Conservation (phyloP, 2,797 vertebrate species). For the Xiphorhynchus erythropygius region DNA sequence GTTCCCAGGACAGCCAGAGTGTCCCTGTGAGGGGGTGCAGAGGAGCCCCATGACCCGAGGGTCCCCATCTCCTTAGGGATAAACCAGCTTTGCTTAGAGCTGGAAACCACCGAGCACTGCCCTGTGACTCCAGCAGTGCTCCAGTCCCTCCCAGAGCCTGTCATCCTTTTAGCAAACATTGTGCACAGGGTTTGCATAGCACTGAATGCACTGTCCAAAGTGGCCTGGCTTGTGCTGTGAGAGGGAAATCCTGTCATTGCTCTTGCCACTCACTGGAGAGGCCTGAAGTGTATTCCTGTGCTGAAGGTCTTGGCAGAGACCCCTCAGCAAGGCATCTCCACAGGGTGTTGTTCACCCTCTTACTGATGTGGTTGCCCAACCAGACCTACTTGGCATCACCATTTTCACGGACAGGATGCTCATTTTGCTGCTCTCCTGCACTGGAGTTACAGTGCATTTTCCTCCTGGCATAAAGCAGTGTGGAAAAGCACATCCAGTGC, state of each 20-base stretch:
- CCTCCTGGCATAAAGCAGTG: not conserved
- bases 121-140: not conserved
- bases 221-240: not conserved
- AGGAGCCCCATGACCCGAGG: rapidly evolving
- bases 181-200: rapidly evolving
- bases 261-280: not conserved
- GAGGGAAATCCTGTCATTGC: not conserved
- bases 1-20: rapidly evolving
- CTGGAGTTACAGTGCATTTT: not conserved
- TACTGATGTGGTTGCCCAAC: not conserved
- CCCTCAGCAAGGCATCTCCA: not conserved
- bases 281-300: not conserved
- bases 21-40: not conserved
- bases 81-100: not conserved
- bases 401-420: not conserved
- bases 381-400: not conserved
- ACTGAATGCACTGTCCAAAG: rapidly evolving
- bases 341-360: not conserved
- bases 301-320: not conserved
- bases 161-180: no score
- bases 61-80: not conserved
- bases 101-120: rapidly evolving
- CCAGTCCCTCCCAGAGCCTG: not conserved
- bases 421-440: not conserved
- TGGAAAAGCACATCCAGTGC: not conserved